Evolutionary conservation across 2,888 invertebrate genomes (phyloP), one percentile per base, ranked within the genome.

Genomic region (Drosophila nr. perissopoda): DNA sequence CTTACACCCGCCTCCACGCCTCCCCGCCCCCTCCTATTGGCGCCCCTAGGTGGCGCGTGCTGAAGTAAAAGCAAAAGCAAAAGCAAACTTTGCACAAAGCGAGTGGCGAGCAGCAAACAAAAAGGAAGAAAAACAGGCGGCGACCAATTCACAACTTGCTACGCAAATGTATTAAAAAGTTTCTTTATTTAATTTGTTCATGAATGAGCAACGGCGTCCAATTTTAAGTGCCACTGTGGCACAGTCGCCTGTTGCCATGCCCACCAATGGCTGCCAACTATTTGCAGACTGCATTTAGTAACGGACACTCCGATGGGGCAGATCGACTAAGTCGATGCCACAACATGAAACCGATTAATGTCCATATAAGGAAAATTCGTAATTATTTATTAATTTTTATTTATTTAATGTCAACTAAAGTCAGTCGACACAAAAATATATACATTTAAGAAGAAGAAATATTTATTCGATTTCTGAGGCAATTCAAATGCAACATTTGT

Each of bases 101-200:
- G 76, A 66, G 64, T 53, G 66, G 66, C 66, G 53, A 69, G 59
- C 63, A 38, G 66, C 62, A 69, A 69, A 60, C 52, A 68, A 59
- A 67, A 76, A 59, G 16, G 21, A 25, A 25, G 25, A 45, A 38
- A 56, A 56, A n/a, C 36, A 36, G n/a, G 11, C 36, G 36, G 25
- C 25, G 8, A 34, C 21, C 34, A n/a, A 52, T 36, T 36, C n/a
- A 49, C 58, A 62, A 56, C 69, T 63, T 21, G 60, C 70, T 45
- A 72, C 67, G 88, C 78, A 80, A 88, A 88, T 83, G 89, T 83
- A 83, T 86, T 88, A 80, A 76, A 86, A 85, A 85, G 76, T 87
- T 87, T 80, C 75, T 63, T 89, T 87, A 86, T 86, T 89, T 86
- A 89, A 86, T 86, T 86, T 87, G 79, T 56, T 82, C 80, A 68